A percentile compares a stretch with the other conserved stretches of the same genome.
Conservation (phyloP, 2,797 vertebrate genomes). For the Danio choprae region DNA sequence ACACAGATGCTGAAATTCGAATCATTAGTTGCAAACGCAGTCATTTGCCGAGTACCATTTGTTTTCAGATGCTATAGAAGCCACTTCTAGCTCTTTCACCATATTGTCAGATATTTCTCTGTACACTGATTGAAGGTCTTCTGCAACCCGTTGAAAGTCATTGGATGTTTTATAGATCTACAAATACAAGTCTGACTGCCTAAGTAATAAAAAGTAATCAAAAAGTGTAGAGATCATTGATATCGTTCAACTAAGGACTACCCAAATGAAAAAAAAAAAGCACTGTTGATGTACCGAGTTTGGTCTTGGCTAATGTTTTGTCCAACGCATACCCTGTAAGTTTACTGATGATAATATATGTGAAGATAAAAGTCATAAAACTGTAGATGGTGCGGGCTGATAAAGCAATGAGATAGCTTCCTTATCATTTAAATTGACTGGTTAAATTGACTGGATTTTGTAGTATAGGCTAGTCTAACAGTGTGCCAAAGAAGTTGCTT, state of each 20-base stretch:
- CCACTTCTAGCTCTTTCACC: neutral
- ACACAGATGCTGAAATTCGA: constrained; percentile 18
- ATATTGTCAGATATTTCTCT: neutral
- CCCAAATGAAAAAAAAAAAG: neutral
- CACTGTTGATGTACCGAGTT: neutral
- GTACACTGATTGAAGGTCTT: constrained; percentile 11
- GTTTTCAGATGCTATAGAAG: neutral
- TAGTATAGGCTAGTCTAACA: too few relatives aligned
- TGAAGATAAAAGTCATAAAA: too few relatives aligned
- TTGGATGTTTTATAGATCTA: neutral
- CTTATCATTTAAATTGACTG: too few relatives aligned
- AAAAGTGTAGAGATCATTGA: neutral
- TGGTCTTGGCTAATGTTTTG: too few relatives aligned
- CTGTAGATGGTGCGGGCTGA: too few relatives aligned
- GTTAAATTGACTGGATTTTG: too few relatives aligned
- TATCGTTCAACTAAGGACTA: neutral
- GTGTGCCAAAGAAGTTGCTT: too few relatives aligned
- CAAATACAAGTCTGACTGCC: neutral
- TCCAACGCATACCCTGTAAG: too few relatives aligned
- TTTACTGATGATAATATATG: too few relatives aligned
- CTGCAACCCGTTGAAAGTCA: neutral
- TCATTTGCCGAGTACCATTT: constrained; percentile 6
- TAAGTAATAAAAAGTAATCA: neutral
- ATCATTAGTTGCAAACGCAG: constrained; percentile 26
- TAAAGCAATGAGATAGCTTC: too few relatives aligned